A percentile compares a stretch with the other conserved stretches of the same genome.
Evolutionary conservation across 2,888 invertebrate genomes (phyloP).

Genomic region (Phalera bucephala): DNA sequence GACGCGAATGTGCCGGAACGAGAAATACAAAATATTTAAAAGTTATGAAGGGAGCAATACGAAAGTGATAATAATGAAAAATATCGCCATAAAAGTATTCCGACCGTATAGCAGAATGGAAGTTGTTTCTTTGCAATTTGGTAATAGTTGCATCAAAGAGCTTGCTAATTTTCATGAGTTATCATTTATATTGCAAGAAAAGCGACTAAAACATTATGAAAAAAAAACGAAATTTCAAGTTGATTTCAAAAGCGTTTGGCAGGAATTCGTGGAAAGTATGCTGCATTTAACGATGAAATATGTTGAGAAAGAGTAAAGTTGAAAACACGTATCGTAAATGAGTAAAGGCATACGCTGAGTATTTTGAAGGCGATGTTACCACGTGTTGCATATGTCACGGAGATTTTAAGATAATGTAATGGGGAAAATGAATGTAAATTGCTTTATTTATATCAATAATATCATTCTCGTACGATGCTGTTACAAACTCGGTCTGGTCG

Average conservation of each 20-base stretch:
- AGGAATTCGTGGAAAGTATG: slow-evolving; percentile 27
- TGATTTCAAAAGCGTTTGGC: slow-evolving; percentile 35
- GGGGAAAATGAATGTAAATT: slow-evolving; percentile 47
- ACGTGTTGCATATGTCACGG: slow-evolving; percentile 53
- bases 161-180: slow-evolving; percentile 58
- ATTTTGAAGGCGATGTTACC: slow-evolving; percentile 27
- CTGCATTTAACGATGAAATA: slow-evolving; percentile 19
- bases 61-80: slow-evolving; percentile 51
- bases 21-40: slow-evolving; percentile 44
- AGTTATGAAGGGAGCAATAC: slow-evolving; percentile 38
- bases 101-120: slow-evolving; percentile 42
- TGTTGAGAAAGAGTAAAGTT: slow-evolving; percentile 33
- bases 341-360: slow-evolving; percentile 28
- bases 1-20: slow-evolving; percentile 38
- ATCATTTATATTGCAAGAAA: too few species aligned
- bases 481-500: too few species aligned
- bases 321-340: slow-evolving; percentile 22
- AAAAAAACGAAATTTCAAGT: slow-evolving; percentile 24
- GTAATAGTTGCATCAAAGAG: slow-evolving; percentile 43
- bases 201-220: slow-evolving; percentile 39
- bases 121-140: slow-evolving; percentile 43
- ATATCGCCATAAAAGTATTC: slow-evolving; percentile 47
- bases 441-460: too few species aligned
- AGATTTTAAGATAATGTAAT: slow-evolving; percentile 60
- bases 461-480: too few species aligned